phyloP scores from a whole-genome alignment of 2,797 vertebrate genomes.

The Fundulus diaphanus region DNA sequence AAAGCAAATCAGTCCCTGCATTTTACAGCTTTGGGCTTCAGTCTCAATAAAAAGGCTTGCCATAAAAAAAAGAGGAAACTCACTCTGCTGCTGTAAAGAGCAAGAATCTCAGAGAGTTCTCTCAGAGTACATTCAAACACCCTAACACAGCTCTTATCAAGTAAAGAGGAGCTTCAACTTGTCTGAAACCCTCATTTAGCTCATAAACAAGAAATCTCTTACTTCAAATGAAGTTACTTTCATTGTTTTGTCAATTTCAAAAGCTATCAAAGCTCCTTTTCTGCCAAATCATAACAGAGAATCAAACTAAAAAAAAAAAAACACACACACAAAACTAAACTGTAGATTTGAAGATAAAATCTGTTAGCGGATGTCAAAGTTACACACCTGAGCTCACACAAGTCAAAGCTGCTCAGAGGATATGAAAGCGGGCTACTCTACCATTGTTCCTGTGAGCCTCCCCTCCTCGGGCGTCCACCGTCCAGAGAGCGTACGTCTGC shows the following conservation, averaged over 20 bases:
- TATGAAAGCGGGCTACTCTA: conserved; percentile 59
- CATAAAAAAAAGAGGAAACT: conserved; percentile 70
- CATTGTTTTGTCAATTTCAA: not conserved
- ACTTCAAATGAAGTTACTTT: not conserved
- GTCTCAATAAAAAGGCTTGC: not conserved
- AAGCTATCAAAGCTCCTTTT: not conserved
- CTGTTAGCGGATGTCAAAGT: not conserved
- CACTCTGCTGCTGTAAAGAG: conserved; percentile 23
- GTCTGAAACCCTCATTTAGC: not conserved
- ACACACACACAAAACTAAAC: not conserved
- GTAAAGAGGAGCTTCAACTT: conserved; percentile 9
- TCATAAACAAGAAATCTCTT: not conserved
- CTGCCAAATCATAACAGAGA: not conserved
- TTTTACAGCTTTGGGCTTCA: not conserved
- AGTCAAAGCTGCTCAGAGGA: not conserved
- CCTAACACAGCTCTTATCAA: not conserved
- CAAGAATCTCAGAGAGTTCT: conserved; percentile 19
- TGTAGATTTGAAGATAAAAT: not conserved
- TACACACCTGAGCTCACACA: not conserved
- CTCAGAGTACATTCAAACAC: not conserved
- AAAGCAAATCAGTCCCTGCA: not conserved
- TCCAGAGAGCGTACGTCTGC: conserved; percentile 25
- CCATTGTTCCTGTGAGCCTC: conserved; percentile 65
- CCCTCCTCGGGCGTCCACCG: conserved; percentile 46
- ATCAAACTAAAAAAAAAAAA: not conserved